Evolutionary conservation across 2,888 invertebrate species (phyloP).

Genomic region (Hydrotaea diabolus): DNA sequence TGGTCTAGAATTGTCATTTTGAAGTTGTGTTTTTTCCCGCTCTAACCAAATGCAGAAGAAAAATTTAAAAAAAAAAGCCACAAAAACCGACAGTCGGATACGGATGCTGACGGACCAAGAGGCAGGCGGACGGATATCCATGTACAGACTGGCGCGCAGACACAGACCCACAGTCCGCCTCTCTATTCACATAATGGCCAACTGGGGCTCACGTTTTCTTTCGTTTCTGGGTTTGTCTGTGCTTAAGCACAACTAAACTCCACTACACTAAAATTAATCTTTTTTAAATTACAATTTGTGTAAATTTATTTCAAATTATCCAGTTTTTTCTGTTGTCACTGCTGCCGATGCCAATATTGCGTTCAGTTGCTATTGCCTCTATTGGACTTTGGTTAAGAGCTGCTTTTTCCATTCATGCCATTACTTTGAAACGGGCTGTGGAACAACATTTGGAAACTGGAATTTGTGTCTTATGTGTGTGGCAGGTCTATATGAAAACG

Average conservation of each 20-base stretch:
- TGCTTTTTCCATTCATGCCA: not conserved
- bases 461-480: not conserved
- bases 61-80: too few relatives aligned
- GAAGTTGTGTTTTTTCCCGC: not conserved
- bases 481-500: not conserved
- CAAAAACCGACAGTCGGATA: not conserved
- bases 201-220: not conserved
- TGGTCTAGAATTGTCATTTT: slow-evolving; percentile 9
- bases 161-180: not conserved
- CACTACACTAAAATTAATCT: not conserved
- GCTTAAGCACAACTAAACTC: not conserved
- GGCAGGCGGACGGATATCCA: too few relatives aligned
- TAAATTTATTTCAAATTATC: not conserved
- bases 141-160: too few relatives aligned
- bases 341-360: too few relatives aligned
- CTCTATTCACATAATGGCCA: not conserved
- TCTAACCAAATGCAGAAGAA: not conserved
- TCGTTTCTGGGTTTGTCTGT: slow-evolving; percentile 2
- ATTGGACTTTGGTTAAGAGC: not conserved
- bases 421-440: not conserved
- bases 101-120: not conserved
- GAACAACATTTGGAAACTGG: not conserved
- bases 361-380: not conserved
- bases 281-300: slow-evolving; percentile 1
- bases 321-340: not conserved